Evolutionary conservation across 2,888 invertebrate genomes (phyloP).

Genomic region (Ypsolopha scabrella): DNA sequence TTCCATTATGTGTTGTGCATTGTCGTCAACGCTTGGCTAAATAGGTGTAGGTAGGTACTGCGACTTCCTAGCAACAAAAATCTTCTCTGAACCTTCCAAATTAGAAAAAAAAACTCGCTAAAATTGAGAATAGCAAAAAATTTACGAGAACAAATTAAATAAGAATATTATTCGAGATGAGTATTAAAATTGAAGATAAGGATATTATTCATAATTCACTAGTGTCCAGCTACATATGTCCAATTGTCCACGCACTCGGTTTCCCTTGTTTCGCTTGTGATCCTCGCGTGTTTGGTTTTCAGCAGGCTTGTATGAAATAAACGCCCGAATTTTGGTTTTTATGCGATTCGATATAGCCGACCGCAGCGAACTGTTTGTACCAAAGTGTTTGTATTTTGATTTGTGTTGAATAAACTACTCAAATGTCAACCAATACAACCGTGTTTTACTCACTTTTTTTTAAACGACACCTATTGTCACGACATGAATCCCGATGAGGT

Average conservation of each 20-base stretch:
- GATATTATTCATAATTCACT: not conserved
- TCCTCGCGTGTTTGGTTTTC: conserved; percentile 43
- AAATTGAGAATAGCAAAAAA: conserved; percentile 26
- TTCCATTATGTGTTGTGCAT: conserved; percentile 59
- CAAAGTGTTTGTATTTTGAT: conserved; percentile 62
- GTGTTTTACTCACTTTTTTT: conserved; percentile 28
- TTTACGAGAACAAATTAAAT: conserved; percentile 40
- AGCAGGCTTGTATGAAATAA: conserved; percentile 30
- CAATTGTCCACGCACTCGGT: not conserved
- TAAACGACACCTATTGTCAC: no score
- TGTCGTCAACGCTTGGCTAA: conserved; percentile 56
- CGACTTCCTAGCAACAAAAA: conserved; percentile 60
- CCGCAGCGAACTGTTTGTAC: conserved; percentile 65
- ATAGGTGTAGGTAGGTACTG: conserved; percentile 64
- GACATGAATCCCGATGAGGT: no score
- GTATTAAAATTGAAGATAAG: not conserved
- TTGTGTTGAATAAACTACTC: conserved; percentile 70
- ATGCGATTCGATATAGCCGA: conserved; percentile 41
- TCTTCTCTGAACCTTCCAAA: conserved; percentile 56
- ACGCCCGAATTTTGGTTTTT: conserved; percentile 20
- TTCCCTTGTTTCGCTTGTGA: conserved; percentile 24
- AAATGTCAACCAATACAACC: conserved; percentile 49
- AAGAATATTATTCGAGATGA: not conserved
- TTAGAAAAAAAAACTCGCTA: conserved; percentile 30
- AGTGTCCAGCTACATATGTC: not conserved